Conservation (phyloP, 2,888 invertebrate genomes). For the Brenthis ino region DNA sequence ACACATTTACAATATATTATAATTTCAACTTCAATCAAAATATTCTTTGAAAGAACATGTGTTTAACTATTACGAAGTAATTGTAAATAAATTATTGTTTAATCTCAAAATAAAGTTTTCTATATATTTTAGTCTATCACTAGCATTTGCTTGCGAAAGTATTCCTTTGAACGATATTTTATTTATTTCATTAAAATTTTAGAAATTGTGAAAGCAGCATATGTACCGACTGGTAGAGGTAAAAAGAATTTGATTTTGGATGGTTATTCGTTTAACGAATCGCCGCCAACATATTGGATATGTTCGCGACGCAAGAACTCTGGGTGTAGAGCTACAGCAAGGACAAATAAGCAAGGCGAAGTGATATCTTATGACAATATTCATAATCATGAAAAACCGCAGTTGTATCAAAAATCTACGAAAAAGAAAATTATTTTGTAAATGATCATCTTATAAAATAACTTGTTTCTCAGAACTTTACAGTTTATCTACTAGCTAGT, state of each 20-base stretch:
- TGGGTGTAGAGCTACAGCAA: conserved; percentile 58
- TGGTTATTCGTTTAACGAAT: conserved; percentile 61
- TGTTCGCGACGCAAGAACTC: conserved; percentile 55
- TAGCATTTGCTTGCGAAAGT: too few relatives aligned
- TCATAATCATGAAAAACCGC: conserved; percentile 65
- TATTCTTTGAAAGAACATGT: too few relatives aligned
- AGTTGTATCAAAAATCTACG: conserved; percentile 59
- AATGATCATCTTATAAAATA: background rate
- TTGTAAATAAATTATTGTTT: too few relatives aligned
- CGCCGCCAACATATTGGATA: conserved; percentile 52
- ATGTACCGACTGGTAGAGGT: conserved; percentile 63
- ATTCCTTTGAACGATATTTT: background rate
- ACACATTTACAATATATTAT: too few relatives aligned
- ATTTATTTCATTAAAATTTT: conserved; percentile 40
- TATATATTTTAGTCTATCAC: too few relatives aligned
- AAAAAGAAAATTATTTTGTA: conserved; percentile 47
- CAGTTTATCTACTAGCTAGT: too few relatives aligned
- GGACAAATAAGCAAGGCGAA: conserved; percentile 61
- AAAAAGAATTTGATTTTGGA: conserved; percentile 59
- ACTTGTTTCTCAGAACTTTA: too few relatives aligned
- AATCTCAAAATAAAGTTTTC: too few relatives aligned
- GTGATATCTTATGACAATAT: conserved; percentile 52
- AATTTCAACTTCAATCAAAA: too few relatives aligned
- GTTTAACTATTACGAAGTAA: too few relatives aligned
- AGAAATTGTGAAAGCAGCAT: conserved; percentile 58